phyloP scores from a whole-genome alignment of 2,888 invertebrate genomes.

The Vesta saturnalis region DNA sequence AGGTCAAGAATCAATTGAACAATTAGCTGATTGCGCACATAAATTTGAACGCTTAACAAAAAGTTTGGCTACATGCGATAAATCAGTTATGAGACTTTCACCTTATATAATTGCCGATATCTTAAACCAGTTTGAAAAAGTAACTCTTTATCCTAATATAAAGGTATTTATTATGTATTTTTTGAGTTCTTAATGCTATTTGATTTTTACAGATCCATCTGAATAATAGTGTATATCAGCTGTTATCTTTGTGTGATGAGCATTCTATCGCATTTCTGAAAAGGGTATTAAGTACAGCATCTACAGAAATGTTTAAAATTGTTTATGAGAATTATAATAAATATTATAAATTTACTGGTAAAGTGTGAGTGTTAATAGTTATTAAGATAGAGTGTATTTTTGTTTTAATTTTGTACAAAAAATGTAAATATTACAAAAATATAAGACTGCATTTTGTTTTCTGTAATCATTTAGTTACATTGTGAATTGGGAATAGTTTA shows the following conservation, averaged over 20 bases:
- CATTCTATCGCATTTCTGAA: slow-evolving; percentile 62
- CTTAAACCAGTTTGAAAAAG: slow-evolving; percentile 61
- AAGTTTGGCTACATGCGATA: slow-evolving; percentile 54
- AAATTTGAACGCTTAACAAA: slow-evolving; percentile 59
- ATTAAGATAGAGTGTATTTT: too few relatives aligned
- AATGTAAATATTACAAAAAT: too few relatives aligned
- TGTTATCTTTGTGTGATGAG: slow-evolving; percentile 62
- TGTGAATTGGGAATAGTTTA: too few relatives aligned
- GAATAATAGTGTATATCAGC: slow-evolving; percentile 61
- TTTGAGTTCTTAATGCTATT: slow-evolving; percentile 27
- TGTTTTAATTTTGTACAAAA: too few relatives aligned
- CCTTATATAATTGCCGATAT: slow-evolving; percentile 64
- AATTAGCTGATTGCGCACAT: slow-evolving; percentile 57
- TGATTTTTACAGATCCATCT: slow-evolving; percentile 59
- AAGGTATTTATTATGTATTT: slow-evolving; percentile 57
- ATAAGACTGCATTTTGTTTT: too few relatives aligned
- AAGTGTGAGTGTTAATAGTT: slow-evolving; percentile 53
- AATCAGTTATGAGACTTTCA: slow-evolving; percentile 61
- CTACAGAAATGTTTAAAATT: slow-evolving; percentile 63
- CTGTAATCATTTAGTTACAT: too few relatives aligned
- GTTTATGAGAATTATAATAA: slow-evolving; percentile 62
- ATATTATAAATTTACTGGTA: slow-evolving; percentile 64
- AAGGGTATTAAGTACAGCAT: slow-evolving; percentile 60
- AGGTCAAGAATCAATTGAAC: slow-evolving; percentile 37
- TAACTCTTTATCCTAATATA: slow-evolving; percentile 60